Evolutionary conservation across 1,140 invertebrate species (phyloP).

Genomic region (Saxidomus purpurata): DNA sequence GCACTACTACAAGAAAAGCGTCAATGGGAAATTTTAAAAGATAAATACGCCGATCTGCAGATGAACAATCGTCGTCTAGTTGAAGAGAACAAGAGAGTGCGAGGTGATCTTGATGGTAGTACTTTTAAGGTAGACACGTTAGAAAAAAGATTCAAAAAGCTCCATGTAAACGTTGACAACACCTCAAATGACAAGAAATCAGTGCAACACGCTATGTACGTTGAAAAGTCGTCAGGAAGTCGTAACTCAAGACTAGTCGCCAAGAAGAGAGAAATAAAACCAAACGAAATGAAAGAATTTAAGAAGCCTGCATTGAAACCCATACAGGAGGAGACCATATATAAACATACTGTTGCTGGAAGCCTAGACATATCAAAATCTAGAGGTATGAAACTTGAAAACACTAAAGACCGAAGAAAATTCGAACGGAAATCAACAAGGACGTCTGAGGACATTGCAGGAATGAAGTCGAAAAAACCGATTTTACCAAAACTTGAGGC

Average conservation of each 20-base stretch:
- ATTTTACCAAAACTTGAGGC: constrained; percentile 15
- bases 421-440: constrained; percentile 37
- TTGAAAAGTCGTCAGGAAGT: constrained; percentile 18
- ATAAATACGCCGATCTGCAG: constrained; percentile 48
- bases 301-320: constrained; percentile 25
- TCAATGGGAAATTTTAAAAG: constrained; percentile 61
- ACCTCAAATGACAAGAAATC: not conserved
- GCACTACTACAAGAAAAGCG: constrained; percentile 53
- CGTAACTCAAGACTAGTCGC: not conserved
- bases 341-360: not conserved
- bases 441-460: not conserved
- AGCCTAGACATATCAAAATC: not conserved
- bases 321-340: not conserved
- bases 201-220: constrained; percentile 34
- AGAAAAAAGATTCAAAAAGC: constrained; percentile 47
- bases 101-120: constrained; percentile 51
- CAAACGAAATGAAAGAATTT: not conserved
- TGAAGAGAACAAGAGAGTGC: constrained; percentile 58
- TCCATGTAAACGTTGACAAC: constrained; percentile 26
- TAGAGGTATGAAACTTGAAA: not conserved
- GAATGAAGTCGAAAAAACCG: constrained; percentile 51
- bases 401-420: not conserved
- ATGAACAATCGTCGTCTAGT: constrained; percentile 43
- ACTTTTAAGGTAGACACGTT: constrained; percentile 44
- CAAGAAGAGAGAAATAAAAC: not conserved